phyloP scores from a whole-genome alignment of 2,797 vertebrate genomes.

The Scyliorhinus canicula region DNA sequence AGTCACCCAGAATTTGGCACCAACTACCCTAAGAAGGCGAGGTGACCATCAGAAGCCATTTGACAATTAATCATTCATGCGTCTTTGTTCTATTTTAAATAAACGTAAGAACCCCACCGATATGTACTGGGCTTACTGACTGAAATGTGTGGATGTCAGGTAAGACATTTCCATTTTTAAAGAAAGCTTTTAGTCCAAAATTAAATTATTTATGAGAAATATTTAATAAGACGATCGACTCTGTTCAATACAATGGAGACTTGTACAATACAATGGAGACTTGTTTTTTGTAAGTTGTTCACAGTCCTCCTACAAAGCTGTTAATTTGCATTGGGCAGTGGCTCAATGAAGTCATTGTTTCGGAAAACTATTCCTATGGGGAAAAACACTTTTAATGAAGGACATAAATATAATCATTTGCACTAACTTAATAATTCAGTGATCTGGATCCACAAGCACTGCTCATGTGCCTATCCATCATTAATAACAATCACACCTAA shows the following conservation, averaged over 20 bases:
- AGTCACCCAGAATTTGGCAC: background rate
- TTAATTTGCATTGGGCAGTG: background rate
- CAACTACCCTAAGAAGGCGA: background rate
- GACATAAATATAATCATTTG: conserved; percentile 23
- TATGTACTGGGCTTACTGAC: background rate
- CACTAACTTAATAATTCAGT: background rate
- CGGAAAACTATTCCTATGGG: background rate
- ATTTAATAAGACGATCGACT: background rate
- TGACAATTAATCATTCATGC: background rate
- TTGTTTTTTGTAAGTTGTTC: conserved; percentile 28
- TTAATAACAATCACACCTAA: background rate
- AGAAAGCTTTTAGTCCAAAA: background rate
- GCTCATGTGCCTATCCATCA: background rate
- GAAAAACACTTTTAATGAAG: conserved; percentile 9
- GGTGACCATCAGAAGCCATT: background rate
- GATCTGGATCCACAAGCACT: background rate
- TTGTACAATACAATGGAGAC: background rate
- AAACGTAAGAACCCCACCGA: background rate
- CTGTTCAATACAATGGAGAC: background rate
- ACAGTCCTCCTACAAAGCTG: background rate
- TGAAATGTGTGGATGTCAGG: background rate
- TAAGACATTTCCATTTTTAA: background rate
- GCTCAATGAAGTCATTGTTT: conserved; percentile 9
- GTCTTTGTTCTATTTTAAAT: background rate
- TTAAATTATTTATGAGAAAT: background rate